Percentiles rank a stretch among this genome's conserved stretches.
Conservation (phyloP, 2,797 vertebrate genomes). For the Oreonectes daqikongensis region DNA sequence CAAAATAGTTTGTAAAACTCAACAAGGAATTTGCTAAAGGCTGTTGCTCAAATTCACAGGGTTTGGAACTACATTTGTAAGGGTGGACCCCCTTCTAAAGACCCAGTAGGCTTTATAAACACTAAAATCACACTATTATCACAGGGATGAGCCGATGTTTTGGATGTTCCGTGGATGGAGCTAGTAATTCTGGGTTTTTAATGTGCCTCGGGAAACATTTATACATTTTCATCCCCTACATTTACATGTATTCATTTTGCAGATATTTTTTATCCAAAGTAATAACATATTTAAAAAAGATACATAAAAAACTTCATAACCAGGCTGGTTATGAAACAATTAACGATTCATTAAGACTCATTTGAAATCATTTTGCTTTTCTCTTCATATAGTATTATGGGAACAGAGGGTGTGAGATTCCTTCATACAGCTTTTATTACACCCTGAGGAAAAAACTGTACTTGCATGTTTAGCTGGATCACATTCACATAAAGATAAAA, state of each 20-base stretch:
- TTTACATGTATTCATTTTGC: too few relatives aligned
- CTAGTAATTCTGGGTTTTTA: too few relatives aligned
- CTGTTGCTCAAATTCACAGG: not conserved
- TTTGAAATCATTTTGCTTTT: conserved; percentile 1
- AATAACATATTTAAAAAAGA: too few relatives aligned
- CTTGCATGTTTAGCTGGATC: conserved; percentile 17
- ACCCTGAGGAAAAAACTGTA: not conserved
- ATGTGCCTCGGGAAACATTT: too few relatives aligned
- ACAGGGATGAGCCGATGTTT: too few relatives aligned
- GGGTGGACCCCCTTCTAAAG: not conserved
- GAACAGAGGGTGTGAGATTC: not conserved
- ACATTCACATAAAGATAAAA: conserved; percentile 9
- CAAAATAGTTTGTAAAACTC: conserved; percentile 6
- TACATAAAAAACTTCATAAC: not conserved
- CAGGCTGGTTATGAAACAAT: conserved; percentile 6
- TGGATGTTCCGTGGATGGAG: too few relatives aligned
- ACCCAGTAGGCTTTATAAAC: not conserved
- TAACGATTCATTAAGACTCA: conserved; percentile 6
- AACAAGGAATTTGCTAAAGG: not conserved
- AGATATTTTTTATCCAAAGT: too few relatives aligned
- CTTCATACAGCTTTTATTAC: not conserved
- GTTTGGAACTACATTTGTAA: not conserved
- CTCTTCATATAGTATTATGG: not conserved
- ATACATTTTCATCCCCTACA: not conserved
- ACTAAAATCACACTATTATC: too few relatives aligned